Evolutionary conservation across 2,888 invertebrate genomes (phyloP).

Genomic region (Pomacea canaliculata): DNA sequence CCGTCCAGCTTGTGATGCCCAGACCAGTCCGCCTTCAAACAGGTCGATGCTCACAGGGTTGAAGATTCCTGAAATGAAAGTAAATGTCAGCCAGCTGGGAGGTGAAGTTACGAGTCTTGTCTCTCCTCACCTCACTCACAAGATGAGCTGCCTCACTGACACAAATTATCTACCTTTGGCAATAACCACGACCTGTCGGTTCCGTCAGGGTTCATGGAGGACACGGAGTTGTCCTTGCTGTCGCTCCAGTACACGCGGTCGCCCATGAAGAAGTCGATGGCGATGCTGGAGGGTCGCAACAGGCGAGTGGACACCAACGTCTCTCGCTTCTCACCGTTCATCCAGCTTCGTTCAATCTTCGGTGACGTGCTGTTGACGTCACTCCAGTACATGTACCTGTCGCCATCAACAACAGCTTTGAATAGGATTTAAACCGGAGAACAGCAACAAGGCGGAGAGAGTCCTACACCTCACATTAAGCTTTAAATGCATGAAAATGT

Average conservation of each 20-base stretch:
- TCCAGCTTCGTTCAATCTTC: constrained; percentile 91
- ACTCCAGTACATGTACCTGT: constrained; percentile 91
- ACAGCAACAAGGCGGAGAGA: too few relatives aligned
- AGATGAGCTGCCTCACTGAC: too few relatives aligned
- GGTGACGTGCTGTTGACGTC: constrained; percentile 92
- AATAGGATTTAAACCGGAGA: too few relatives aligned
- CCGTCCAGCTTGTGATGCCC: constrained; percentile 93
- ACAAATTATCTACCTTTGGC: constrained; percentile 21
- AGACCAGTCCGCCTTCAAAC: constrained; percentile 92
- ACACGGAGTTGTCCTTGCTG: constrained; percentile 76
- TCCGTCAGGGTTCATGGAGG: constrained; percentile 66
- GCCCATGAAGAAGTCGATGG: constrained; percentile 82
- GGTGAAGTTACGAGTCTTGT: too few relatives aligned
- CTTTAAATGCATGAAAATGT: too few relatives aligned
- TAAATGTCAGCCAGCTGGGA: neutral
- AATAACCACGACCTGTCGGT: constrained; percentile 57
- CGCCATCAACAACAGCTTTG: neutral
- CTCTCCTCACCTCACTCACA: too few relatives aligned
- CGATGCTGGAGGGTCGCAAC: constrained; percentile 84
- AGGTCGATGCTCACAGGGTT: constrained; percentile 92
- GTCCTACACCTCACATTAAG: too few relatives aligned
- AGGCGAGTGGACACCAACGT: constrained; percentile 82
- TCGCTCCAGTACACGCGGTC: constrained; percentile 96
- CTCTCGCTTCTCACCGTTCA: constrained; percentile 91
- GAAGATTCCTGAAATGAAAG: constrained; percentile 71